Evolutionary conservation across 2,797 vertebrate genomes (phyloP), one percentile per base, ranked within the genome.

Genomic region (Myiotriccus ornatus): DNA sequence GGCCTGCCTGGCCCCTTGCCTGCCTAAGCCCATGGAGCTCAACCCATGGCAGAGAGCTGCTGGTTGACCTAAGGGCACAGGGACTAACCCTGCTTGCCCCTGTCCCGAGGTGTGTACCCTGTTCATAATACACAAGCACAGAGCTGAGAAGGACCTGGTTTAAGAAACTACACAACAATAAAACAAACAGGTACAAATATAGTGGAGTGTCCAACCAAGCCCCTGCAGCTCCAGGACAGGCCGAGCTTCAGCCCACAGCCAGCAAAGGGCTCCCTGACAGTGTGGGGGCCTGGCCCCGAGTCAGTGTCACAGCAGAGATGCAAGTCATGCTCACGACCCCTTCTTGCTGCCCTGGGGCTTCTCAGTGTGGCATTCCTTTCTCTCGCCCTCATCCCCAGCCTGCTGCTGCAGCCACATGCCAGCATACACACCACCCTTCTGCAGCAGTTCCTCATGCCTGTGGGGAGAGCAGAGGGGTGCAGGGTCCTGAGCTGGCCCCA

Each of bases 361-460:
- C 96, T 99, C 98, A 0, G 98, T 97, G 41, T 10, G 56, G 10
- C 11, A 59, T 94, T 99, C 98, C 97, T 99, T 99, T 89, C 95
- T 93, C 81, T 99, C 98, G 0, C 98, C 97, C 1, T 98, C 96
- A 0, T 98, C 98, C 0, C 96, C 75, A 0, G 97, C 95, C 71
- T 96, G 95, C 95, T 99, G 99, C 65, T 98, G 98, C 93, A 98
- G 95, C 99, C 99, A 99, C 99, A 99, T 99, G 76, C 98, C 97
- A 0, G 98, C 95, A 0, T 99, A 99, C 44, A 99, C 47, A 0
- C 99, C 99, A 0, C 98, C 98, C 94, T 98, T 99, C 16, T 95
- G 97, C 16, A 99, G 86, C 84, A 99, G 92, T 34, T 99, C 98
- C 14, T 99, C 99, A 0, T 99, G 99, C 79, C 99, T 99, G 80